Percentiles rank a stretch among this genome's conserved stretches.
phyloP scores from a whole-genome alignment of 2,797 vertebrate genomes.

The Gallinago stenura region DNA sequence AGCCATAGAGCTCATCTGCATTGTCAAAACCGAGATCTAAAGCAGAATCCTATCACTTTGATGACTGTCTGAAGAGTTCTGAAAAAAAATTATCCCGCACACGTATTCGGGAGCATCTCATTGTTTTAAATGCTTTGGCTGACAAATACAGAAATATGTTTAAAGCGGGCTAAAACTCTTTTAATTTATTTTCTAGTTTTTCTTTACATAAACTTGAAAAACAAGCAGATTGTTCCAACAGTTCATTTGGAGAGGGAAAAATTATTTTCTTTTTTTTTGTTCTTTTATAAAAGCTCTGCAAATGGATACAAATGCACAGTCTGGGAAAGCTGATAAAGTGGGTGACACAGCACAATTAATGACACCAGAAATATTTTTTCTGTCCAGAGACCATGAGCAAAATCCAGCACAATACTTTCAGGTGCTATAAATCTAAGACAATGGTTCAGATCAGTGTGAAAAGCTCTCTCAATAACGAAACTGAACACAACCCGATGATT shows the following conservation, averaged over 20 bases:
- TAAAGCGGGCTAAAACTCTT: not conserved
- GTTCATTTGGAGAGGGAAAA: not conserved
- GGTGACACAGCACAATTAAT: constrained; percentile 41
- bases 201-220: not conserved
- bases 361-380: not conserved
- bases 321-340: constrained; percentile 22
- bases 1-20: not conserved
- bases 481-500: not conserved
- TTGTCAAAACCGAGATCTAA: not conserved
- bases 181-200: not conserved
- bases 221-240: not conserved
- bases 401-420: constrained; percentile 41
- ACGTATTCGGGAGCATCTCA: not conserved
- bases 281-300: not conserved
- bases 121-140: not conserved
- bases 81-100: not conserved
- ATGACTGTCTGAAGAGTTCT: not conserved
- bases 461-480: constrained; percentile 46
- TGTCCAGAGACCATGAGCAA: constrained; percentile 24
- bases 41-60: not conserved
- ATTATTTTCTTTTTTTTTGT: too few relatives aligned
- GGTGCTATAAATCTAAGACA: constrained; percentile 34
- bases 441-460: constrained; percentile 22
- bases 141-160: not conserved
- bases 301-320: constrained; percentile 37